Percentiles rank a stretch among this genome's conserved stretches.
phyloP scores from a whole-genome alignment of 2,797 vertebrate genomes.

The Sebastes steindachneri region DNA sequence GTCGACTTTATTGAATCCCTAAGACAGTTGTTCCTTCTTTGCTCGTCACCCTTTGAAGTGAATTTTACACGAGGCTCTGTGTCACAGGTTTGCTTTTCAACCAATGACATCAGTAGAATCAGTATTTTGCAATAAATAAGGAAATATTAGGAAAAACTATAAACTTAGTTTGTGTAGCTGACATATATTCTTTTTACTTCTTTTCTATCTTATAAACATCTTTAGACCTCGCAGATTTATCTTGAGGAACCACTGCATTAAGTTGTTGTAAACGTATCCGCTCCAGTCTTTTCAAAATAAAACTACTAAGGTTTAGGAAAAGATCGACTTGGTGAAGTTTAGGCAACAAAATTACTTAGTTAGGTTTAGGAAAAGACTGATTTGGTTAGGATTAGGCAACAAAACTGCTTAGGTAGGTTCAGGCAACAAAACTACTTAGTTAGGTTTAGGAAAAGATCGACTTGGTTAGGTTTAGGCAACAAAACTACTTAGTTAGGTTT shows the following conservation, averaged over 20 bases:
- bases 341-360: too few species aligned
- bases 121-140: not conserved
- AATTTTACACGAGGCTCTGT: not conserved
- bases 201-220: not conserved
- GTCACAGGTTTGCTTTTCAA: not conserved
- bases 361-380: too few species aligned
- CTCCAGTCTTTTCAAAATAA: too few species aligned
- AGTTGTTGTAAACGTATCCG: not conserved
- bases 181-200: not conserved
- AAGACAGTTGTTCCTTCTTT: not conserved
- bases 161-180: not conserved
- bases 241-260: not conserved
- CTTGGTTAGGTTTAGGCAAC: too few species aligned
- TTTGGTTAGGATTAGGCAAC: rapidly evolving
- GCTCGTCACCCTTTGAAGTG: not conserved
- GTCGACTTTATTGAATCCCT: not conserved
- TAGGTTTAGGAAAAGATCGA: too few species aligned
- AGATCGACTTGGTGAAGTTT: too few species aligned
- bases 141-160: not conserved
- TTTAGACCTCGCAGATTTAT: not conserved
- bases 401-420: too few species aligned
- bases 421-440: too few species aligned
- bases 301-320: too few species aligned
- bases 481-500: too few species aligned
- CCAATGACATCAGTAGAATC: not conserved